Evolutionary conservation across 1,140 invertebrate species (phyloP), one percentile per base, ranked within the genome.

Genomic region (Solenopsis fugax): DNA sequence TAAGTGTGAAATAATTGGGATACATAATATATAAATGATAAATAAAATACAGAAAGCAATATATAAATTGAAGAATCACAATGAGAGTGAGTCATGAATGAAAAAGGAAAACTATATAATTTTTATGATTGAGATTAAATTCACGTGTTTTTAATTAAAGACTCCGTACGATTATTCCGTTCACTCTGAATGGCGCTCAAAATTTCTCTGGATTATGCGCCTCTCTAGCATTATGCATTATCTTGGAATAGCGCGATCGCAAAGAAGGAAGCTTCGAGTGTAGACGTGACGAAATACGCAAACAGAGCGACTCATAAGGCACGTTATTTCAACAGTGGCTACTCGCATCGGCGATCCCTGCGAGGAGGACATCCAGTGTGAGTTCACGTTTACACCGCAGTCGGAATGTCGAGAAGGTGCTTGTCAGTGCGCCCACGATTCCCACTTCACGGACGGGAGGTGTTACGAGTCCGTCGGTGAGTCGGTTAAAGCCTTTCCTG

Each of bases 401-500:
- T 92, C 94, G 71, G 92, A 93, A 89, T 95, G 94, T 85, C 85
- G 91, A 77, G 85, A 87, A 65, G 93, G 90, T 72, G 88, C 88
- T 60, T 95, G 94, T 81, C 87, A 90, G 73, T 95, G 94, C 75
- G 92, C 91, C 54, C 81, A 91, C 62, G 92, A 92, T 13, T 91
- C 93, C 13, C 92, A 88, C 60, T 94, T 93, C 78, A 85, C 73
- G 45, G 88, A 91, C 9, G 84, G 91, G 56, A 91, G 89, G 56
- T 95, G 94, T 89, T 93, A 94, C 90, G 73, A 90, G 88, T 91
- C 93, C 34, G 90, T 93, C 41, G 93, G 94, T 95, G 85, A 91
- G 89, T 78, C 7, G n/a, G 24, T 50, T 45, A 21, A 7, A 45
- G 34, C 41, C 37, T 85, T 88, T 88, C 86, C 37, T 62, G 29